Conservation (phyloP, 2,888 invertebrate genomes). For the Liodrosophila aerea region DNA sequence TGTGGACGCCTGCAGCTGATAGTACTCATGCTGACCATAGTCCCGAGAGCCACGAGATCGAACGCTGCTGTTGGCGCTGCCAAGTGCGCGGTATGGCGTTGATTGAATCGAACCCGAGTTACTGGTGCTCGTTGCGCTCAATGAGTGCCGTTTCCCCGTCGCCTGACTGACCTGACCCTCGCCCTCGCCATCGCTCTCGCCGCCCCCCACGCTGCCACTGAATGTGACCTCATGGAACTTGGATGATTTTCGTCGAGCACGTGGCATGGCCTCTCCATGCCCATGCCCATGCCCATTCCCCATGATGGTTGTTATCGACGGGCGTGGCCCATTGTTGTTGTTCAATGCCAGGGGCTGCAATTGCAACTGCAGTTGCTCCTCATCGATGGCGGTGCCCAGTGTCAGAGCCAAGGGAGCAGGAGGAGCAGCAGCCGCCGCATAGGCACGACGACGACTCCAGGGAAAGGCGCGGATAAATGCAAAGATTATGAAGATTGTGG, state of each 20-base stretch:
- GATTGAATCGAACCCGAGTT: slow-evolving; percentile 50
- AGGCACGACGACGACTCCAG: slow-evolving; percentile 77
- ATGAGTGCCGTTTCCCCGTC: slow-evolving; percentile 53
- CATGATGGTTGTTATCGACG: slow-evolving; percentile 48
- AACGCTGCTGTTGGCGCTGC: slow-evolving; percentile 16
- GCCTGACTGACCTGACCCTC: not conserved
- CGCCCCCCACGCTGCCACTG: slow-evolving; percentile 77
- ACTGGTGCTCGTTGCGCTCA: slow-evolving; percentile 65
- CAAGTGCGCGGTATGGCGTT: slow-evolving; percentile 61
- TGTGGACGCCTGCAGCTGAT: slow-evolving; percentile 58
- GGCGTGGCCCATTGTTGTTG: slow-evolving; percentile 54
- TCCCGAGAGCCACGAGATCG: slow-evolving; percentile 57
- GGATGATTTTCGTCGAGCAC: slow-evolving; percentile 71
- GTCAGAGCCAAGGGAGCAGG: slow-evolving; percentile 39
- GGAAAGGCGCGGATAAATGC: slow-evolving; percentile 82
- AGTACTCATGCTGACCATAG: slow-evolving; percentile 54
- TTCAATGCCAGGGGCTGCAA: slow-evolving; percentile 13
- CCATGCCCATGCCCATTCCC: slow-evolving; percentile 42
- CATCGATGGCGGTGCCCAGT: slow-evolving; percentile 32
- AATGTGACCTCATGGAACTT: slow-evolving; percentile 79
- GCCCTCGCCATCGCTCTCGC: slow-evolving; percentile 66
- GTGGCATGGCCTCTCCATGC: slow-evolving; percentile 19
- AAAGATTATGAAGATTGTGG: slow-evolving; percentile 82
- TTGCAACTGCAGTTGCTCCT: slow-evolving; percentile 28
- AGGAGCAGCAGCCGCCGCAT: slow-evolving; percentile 7